phyloP scores from a whole-genome alignment of 2,113 vertebrate species.

The Hippocampus barbouri region DNA sequence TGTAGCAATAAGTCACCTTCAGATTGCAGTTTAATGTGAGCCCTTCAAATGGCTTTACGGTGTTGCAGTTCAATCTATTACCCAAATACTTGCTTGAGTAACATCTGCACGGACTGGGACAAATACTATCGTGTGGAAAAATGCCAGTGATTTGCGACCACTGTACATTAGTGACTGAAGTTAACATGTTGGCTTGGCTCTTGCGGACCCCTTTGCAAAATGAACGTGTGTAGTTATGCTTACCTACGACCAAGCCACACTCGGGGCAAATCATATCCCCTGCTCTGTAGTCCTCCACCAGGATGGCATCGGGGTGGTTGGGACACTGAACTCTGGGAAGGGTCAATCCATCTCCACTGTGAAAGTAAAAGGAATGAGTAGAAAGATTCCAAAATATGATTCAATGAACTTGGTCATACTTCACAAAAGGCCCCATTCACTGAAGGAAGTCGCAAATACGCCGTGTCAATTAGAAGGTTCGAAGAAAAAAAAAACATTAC shows the following conservation, averaged over 20 bases:
- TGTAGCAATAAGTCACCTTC: too few relatives aligned
- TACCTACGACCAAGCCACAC: conserved; percentile 95
- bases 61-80: too few relatives aligned
- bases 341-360: conserved; percentile 82
- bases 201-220: not conserved
- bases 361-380: conserved; percentile 5
- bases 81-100: too few relatives aligned
- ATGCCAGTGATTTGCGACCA: too few relatives aligned
- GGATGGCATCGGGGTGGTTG: conserved; percentile 91
- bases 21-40: too few relatives aligned
- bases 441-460: not conserved
- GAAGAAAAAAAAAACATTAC: too few relatives aligned
- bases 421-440: not conserved
- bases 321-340: conserved; percentile 93
- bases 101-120: too few relatives aligned
- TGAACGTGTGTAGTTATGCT: conserved; percentile 38
- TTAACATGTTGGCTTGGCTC: too few relatives aligned
- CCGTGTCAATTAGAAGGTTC: too few relatives aligned
- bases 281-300: conserved; percentile 98
- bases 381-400: not conserved
- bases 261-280: conserved; percentile 99
- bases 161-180: too few relatives aligned
- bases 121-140: too few relatives aligned
- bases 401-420: not conserved
- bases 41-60: too few relatives aligned